Evolutionary conservation across 2,888 invertebrate genomes (phyloP).

Genomic region (Lasioglossum zephyrum): DNA sequence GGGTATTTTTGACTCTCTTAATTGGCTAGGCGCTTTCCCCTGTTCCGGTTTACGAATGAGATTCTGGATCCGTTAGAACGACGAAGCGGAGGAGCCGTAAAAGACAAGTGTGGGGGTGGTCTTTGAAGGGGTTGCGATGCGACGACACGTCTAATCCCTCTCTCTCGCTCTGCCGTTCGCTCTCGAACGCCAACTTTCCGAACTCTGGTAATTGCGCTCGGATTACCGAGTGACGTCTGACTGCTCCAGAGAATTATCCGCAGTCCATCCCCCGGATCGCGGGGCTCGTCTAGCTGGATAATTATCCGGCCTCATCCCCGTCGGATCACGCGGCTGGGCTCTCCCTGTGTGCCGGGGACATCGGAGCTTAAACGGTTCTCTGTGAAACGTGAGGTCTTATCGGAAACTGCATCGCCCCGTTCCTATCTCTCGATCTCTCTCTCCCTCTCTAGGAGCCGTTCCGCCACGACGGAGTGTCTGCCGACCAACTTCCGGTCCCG

Average conservation of each 20-base stretch:
- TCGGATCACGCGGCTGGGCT: neutral
- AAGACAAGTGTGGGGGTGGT: neutral
- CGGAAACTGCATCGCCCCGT: conserved; percentile 7
- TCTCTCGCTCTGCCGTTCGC: neutral
- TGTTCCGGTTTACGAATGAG: no score
- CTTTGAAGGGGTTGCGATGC: conserved; percentile 2
- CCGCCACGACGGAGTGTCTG: neutral
- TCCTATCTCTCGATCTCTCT: neutral
- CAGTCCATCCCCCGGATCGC: conserved; percentile 8
- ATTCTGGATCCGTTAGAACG: neutral
- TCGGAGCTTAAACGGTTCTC: conserved; percentile 33
- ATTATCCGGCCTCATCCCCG: conserved; percentile 32
- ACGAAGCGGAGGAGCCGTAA: neutral
- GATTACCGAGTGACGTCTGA: conserved; percentile 34
- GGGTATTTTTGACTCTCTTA: no score
- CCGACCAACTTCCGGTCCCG: conserved; percentile 16
- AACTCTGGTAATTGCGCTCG: conserved; percentile 14
- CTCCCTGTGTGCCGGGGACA: conserved; percentile 27
- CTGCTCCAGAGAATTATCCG: conserved; percentile 38
- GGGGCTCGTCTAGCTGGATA: conserved; percentile 31
- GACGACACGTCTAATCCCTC: conserved; percentile 42
- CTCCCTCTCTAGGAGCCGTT: neutral
- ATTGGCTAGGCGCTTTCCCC: no score
- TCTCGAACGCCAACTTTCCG: conserved; percentile 32
- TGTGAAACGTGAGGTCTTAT: conserved; percentile 26